These are phyloP conservation scores for Aelia acuminata DNA, from an alignment of 2,888 invertebrate genomes.

Conservation along the genomic window DNA sequence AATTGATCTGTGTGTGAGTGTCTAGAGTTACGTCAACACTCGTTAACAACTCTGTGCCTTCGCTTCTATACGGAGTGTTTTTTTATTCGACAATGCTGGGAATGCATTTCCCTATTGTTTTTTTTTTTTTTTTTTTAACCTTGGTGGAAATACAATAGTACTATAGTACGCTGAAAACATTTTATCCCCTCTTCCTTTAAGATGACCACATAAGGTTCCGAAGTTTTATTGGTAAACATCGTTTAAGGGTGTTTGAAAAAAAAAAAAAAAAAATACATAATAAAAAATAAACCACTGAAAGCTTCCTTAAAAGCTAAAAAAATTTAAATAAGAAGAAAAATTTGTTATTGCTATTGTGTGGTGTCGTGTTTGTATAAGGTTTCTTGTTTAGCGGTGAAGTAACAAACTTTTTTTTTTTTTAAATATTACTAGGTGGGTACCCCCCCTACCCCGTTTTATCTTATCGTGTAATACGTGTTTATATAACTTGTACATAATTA, in stretches of 20 bases:
- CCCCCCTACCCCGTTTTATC: no score
- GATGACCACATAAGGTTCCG: not conserved
- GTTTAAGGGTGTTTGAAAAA: not conserved
- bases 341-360: not conserved
- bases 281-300: not conserved
- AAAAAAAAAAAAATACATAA: not conserved
- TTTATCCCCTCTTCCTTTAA: no score
- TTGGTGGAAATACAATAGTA: not conserved
- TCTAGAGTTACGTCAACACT: no score
- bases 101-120: slow-evolving; percentile 24
- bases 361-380: not conserved
- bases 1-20: not conserved
- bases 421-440: no score
- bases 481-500: no score
- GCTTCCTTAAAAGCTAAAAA: slow-evolving; percentile 20
- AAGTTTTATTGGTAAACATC: not conserved
- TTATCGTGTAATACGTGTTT: no score
- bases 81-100: not conserved
- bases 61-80: not conserved
- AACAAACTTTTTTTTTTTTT: no score
- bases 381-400: not conserved
- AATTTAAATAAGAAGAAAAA: not conserved
- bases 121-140: not conserved
- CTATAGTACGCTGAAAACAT: not conserved
- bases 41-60: not conserved